phyloP scores from a whole-genome alignment of 2,797 vertebrate species.

The Galago senegalensis region DNA sequence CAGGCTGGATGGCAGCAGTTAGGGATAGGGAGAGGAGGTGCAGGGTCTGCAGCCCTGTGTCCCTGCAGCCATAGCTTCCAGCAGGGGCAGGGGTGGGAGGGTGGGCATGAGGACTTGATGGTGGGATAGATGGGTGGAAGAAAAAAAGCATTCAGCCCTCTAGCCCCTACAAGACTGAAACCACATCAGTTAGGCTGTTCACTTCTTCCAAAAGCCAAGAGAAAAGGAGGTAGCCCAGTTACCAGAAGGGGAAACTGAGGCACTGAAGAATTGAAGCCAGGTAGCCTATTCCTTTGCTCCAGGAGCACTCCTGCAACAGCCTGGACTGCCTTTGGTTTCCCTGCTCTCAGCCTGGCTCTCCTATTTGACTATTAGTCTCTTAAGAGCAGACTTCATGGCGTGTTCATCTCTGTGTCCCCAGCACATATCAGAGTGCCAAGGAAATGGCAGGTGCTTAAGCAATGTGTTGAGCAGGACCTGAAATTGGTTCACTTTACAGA shows the following conservation, averaged over 20 bases:
- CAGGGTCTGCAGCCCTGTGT: too few species aligned
- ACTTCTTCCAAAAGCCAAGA: background rate
- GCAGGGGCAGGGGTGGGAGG: too few species aligned
- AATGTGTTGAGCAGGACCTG: background rate
- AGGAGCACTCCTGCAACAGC: background rate
- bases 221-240: background rate
- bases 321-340: too few species aligned
- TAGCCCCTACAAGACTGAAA: background rate
- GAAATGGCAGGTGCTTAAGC: conserved; percentile 26
- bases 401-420: background rate
- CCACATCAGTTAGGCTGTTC: background rate
- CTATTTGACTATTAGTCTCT: background rate
- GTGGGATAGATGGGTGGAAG: background rate
- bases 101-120: background rate
- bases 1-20: rapidly evolving
- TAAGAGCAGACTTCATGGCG: background rate
- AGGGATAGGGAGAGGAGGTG: background rate
- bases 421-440: background rate
- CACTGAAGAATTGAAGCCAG: background rate
- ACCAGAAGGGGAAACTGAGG: conserved; percentile 26
- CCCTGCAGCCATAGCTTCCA: background rate
- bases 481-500: conserved; percentile 17
- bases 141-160: background rate
- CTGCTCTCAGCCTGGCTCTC: background rate
- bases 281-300: background rate